These are phyloP conservation scores for Pheosia gnoma DNA, from an alignment of 2,888 invertebrate genomes.

Conservation along the genomic window DNA sequence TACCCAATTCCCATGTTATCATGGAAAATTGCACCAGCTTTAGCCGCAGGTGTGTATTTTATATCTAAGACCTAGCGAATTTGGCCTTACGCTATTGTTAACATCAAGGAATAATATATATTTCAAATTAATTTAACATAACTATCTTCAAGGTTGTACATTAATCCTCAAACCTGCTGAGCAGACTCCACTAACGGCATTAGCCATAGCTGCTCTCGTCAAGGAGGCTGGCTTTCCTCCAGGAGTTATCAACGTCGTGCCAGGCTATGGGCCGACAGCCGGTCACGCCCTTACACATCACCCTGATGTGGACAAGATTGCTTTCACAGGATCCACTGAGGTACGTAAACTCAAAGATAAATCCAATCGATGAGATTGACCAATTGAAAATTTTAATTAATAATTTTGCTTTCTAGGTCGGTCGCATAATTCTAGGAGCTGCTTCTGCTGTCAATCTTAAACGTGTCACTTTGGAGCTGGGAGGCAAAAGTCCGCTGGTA, in stretches of 20 bases:
- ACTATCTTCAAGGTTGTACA: constrained; percentile 85
- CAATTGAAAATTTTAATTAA: not conserved
- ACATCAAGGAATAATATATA: too few species aligned
- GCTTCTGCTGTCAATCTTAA: constrained; percentile 92
- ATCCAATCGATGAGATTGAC: too few species aligned
- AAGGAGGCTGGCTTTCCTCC: constrained; percentile 96
- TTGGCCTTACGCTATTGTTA: too few species aligned
- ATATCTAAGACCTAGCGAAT: too few species aligned
- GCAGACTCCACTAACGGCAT: constrained; percentile 95
- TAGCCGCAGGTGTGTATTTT: constrained; percentile 83
- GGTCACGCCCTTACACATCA: constrained; percentile 91
- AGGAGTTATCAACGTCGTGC: constrained; percentile 95
- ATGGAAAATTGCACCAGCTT: constrained; percentile 95
- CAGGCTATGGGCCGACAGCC: constrained; percentile 93
- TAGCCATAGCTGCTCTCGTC: constrained; percentile 92
- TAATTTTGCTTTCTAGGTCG: constrained; percentile 67
- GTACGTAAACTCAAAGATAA: constrained; percentile 34
- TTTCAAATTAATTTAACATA: too few species aligned
- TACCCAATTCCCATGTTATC: constrained; percentile 96
- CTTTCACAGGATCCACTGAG: constrained; percentile 86
- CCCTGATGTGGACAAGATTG: constrained; percentile 92
- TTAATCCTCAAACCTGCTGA: constrained; percentile 97
- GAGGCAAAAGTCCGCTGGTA: constrained; percentile 95
- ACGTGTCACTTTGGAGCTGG: constrained; percentile 92
- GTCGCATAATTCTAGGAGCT: constrained; percentile 84